Evolutionary conservation across 2,113 vertebrate genomes (phyloP).

Genomic region (Riparia riparia): DNA sequence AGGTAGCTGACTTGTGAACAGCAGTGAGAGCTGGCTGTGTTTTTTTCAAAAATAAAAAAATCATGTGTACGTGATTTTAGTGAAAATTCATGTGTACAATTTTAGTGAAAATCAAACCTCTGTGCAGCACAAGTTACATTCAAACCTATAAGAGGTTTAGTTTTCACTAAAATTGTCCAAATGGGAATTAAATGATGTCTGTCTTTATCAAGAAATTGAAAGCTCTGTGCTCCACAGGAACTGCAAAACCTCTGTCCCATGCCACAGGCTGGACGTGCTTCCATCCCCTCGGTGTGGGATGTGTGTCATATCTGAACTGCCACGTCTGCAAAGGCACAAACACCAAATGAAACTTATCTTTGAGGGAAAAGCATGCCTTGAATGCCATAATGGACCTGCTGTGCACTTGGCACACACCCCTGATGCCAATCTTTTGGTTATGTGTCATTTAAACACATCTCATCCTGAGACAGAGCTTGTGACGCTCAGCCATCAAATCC

Average conservation of each 20-base stretch:
- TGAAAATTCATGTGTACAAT: too few species aligned
- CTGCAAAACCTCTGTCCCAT: not conserved
- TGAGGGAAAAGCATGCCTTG: not conserved
- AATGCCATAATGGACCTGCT: not conserved
- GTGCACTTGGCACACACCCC: not conserved
- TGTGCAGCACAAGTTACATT: not conserved
- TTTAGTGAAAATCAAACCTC: too few species aligned
- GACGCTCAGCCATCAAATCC: not conserved
- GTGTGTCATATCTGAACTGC: not conserved
- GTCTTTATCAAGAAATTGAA: not conserved
- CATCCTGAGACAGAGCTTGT: not conserved
- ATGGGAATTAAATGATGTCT: not conserved
- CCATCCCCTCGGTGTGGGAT: not conserved
- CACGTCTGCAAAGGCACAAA: not conserved
- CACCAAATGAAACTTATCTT: rapidly evolving
- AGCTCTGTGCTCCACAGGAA: not conserved
- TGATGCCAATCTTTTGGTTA: not conserved
- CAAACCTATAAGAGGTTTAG: not conserved
- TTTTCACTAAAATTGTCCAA: not conserved
- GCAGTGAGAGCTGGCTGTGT: not conserved
- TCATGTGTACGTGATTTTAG: too few species aligned
- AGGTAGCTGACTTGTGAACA: not conserved
- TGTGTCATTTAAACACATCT: not conserved
- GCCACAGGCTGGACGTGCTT: not conserved
- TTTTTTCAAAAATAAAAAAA: not conserved